Percentiles rank a stretch among this genome's conserved stretches.
Evolutionary conservation across 2,113 vertebrate species (phyloP).

Genomic region (Mionectes macconnelli): DNA sequence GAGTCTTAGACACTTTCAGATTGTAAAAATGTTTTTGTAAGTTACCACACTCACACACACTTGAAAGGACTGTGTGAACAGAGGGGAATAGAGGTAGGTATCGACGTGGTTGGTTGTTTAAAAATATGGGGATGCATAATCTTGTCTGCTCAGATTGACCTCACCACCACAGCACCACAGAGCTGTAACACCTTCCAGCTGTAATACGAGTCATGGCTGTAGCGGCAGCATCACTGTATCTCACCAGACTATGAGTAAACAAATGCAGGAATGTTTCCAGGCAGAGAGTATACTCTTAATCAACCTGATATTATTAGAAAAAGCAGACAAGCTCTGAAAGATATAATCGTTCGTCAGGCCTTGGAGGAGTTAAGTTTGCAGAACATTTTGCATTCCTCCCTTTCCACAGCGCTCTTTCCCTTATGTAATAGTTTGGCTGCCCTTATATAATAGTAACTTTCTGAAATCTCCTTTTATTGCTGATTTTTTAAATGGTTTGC

Average conservation of each 20-base stretch:
- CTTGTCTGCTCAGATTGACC: neutral
- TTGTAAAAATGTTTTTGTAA: neutral
- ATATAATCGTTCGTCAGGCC: neutral
- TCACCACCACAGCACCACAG: neutral
- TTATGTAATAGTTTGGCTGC: neutral
- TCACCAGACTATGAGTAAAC: neutral
- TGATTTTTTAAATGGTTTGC: neutral
- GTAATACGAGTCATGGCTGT: neutral
- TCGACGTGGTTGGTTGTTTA: neutral
- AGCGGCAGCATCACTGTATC: neutral
- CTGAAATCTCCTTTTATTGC: neutral
- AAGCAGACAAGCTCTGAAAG: neutral
- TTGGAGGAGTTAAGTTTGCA: neutral
- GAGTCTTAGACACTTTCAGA: neutral
- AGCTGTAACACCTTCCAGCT: neutral
- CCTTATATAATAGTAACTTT: constrained; percentile 41
- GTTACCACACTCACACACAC: neutral
- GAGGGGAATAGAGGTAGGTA: neutral
- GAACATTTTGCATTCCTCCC: neutral
- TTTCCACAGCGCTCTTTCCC: neutral
- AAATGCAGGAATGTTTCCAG: neutral
- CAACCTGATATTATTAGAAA: neutral
- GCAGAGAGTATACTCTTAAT: neutral
- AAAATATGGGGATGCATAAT: neutral
- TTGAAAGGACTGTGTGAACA: neutral